Evolutionary conservation across 2,113 vertebrate species (phyloP).

Genomic region (Oxyruncus cristatus): DNA sequence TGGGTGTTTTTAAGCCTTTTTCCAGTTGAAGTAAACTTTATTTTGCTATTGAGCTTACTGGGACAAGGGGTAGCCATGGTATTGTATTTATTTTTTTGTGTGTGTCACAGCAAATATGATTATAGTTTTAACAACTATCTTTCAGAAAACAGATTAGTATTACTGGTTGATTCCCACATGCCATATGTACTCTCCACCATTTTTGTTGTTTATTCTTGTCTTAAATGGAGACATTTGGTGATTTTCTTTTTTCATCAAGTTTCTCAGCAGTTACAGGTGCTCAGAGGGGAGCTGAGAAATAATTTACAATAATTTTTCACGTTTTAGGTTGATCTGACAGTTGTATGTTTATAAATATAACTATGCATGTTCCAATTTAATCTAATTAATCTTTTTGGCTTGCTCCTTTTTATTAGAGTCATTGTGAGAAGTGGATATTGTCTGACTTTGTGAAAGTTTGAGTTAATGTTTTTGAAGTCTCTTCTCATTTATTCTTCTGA

Average conservation of each 20-base stretch:
- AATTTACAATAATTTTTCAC: conserved; percentile 19
- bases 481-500: neutral
- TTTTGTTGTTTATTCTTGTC: neutral
- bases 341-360: neutral
- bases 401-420: neutral
- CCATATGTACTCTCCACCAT: neutral
- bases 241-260: neutral
- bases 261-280: neutral
- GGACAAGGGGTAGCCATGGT: neutral
- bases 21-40: neutral
- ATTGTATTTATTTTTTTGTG: neutral
- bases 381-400: neutral
- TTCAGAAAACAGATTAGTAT: neutral
- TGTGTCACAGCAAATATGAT: neutral
- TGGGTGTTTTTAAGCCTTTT: neutral
- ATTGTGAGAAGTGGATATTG: neutral
- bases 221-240: neutral
- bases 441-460: neutral
- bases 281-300: neutral
- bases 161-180: neutral
- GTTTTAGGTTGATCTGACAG: neutral
- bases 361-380: neutral
- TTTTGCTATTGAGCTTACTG: neutral
- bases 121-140: neutral
- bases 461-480: neutral